These are phyloP conservation scores for Astyanax mexicanus DNA, from an alignment of 2,797 vertebrate species.

Conservation along the genomic window DNA sequence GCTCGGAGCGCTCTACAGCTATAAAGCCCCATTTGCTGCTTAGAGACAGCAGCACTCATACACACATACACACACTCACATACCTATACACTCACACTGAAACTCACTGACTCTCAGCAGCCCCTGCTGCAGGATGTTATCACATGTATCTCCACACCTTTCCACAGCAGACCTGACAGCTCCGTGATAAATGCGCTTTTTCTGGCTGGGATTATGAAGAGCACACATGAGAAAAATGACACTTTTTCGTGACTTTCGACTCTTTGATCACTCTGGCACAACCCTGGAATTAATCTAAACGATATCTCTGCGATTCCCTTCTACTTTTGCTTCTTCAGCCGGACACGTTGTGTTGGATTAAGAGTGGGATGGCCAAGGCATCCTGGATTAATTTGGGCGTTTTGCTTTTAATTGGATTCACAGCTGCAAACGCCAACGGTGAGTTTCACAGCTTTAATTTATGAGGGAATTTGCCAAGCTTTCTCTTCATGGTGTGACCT, in stretches of 20 bases:
- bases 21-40: constrained; percentile 42
- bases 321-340: not conserved
- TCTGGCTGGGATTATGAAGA: constrained; percentile 22
- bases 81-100: not conserved
- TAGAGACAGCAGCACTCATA: not conserved
- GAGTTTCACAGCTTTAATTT: not conserved
- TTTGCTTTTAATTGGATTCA: constrained; percentile 71
- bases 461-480: not conserved
- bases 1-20: constrained; percentile 30
- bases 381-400: constrained; percentile 69
- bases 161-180: not conserved
- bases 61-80: not conserved
- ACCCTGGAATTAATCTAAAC: constrained; percentile 40
- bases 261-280: not conserved
- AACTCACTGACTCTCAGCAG: not conserved
- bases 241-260: not conserved
- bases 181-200: not conserved
- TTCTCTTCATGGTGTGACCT: no score
- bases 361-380: constrained; percentile 69
- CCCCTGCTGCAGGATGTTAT: constrained; percentile 3
- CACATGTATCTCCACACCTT: not conserved
- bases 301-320: not conserved
- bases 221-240: not conserved
- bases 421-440: constrained; percentile 72
- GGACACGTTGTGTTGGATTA: constrained; percentile 28